Evolutionary conservation across 2,113 vertebrate genomes (phyloP), one percentile per base, ranked within the genome.

Genomic region (Anolis sagrei): DNA sequence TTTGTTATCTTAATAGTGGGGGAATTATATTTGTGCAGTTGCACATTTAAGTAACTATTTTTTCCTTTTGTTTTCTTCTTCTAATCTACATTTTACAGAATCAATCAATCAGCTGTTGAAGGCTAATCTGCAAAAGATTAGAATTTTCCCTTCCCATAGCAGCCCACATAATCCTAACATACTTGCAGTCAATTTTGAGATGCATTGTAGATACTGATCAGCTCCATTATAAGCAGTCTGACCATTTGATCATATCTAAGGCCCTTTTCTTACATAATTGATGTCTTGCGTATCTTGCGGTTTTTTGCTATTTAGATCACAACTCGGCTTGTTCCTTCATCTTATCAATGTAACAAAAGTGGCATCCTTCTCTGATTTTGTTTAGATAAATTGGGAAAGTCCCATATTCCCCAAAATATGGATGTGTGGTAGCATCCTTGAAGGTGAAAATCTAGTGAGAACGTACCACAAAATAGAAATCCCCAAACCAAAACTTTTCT

Each of bases 1-100:
- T 97, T 96, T 97, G 96, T 97, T 97, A 97, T 97, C 98, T 98
- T 98, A 97, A 97, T 98, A 97, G 97, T 95, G 97, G 97, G 97
- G 98, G 96, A 97, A 95, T 95, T 95, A 95, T 96, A 97, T 97
- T 97, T 97, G 98, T 99, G 98, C 98, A 93, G 94, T 97, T 97
- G 98, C 98, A 99, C 96, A 96, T 93, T 95, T 95, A 95, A 94
- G 94, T 95, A 94, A 96, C 94, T 96, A 94, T 96, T 96, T 96
- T 94, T 95, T 51, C n/a, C 68, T 39, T 81, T 96, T 96, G 0
- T 0, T 92, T 94, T 96, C 74, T 96, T 95, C 93, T 95, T 97
- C 95, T 93, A 94, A 86, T 96, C 95, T 95, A 95, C 88, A 75
- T 95, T 96, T 95, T 96, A 91, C 95, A 96, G 96, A 92, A 96